These are phyloP conservation scores for Phaetusa simplex DNA, from an alignment of 2,113 vertebrate species.

Conservation along the genomic window DNA sequence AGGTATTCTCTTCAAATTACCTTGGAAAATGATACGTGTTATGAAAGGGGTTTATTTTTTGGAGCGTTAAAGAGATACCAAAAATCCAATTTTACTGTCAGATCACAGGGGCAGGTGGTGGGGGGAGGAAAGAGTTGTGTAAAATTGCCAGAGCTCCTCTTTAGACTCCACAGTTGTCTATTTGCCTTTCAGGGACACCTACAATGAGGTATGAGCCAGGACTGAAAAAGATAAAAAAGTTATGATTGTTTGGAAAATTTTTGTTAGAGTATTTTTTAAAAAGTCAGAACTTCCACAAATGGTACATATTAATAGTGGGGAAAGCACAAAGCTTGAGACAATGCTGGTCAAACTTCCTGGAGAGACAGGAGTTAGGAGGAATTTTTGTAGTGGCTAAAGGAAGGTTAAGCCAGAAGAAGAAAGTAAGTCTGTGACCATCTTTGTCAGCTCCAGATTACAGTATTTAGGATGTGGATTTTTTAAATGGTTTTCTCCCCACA, in stretches of 20 bases:
- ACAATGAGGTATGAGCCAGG: background rate
- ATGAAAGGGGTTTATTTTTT: slow-evolving; percentile 19
- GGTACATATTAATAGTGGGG: background rate
- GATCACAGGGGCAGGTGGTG: background rate
- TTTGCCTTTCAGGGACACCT: background rate
- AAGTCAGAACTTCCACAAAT: background rate
- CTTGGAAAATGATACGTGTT: slow-evolving; percentile 6
- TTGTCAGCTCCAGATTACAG: background rate
- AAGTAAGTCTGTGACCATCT: background rate
- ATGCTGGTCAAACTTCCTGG: background rate
- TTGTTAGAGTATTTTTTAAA: background rate
- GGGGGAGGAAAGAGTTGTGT: background rate
- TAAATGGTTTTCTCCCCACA: background rate
- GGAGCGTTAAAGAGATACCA: slow-evolving; percentile 25
- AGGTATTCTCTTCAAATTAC: slow-evolving; percentile 48
- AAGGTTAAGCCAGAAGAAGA: background rate
- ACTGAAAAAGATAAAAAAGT: background rate
- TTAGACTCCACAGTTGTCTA: background rate
- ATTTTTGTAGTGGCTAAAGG: background rate
- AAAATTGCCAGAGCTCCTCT: background rate
- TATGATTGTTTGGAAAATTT: background rate
- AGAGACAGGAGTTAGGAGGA: background rate
- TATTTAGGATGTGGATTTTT: background rate
- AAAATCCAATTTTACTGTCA: slow-evolving; percentile 39
- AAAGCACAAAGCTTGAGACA: background rate